phyloP scores from a whole-genome alignment of 1,140 invertebrate species.

The Drosophila mayri region DNA sequence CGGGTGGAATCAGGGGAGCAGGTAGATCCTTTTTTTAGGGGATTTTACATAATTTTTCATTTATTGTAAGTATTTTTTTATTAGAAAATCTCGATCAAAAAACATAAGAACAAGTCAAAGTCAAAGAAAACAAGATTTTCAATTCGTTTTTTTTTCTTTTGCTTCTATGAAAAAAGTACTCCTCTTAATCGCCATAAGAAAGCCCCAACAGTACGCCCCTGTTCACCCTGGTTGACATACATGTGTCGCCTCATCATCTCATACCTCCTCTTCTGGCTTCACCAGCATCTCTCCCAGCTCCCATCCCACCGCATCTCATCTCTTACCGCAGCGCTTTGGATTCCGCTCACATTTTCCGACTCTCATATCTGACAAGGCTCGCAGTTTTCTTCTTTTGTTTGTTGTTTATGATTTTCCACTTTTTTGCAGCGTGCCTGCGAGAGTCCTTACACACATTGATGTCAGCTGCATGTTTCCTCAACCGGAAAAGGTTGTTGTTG shows the following conservation, averaged over 20 bases:
- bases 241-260: neutral
- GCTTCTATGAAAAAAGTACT: no score
- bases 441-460: slow-evolving; percentile 56
- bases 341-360: slow-evolving; percentile 46
- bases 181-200: neutral
- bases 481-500: slow-evolving; percentile 48
- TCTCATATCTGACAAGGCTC: slow-evolving; percentile 42
- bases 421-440: slow-evolving; percentile 37
- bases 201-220: neutral
- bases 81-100: neutral
- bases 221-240: neutral
- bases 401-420: slow-evolving; percentile 41
- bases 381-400: slow-evolving; percentile 35
- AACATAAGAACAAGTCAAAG: no score
- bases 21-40: neutral
- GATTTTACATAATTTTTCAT: neutral
- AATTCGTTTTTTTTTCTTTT: neutral
- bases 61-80: neutral
- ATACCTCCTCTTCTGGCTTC: neutral
- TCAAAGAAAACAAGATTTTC: no score
- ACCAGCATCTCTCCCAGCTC: neutral
- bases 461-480: slow-evolving; percentile 69
- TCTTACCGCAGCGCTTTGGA: slow-evolving; percentile 29
- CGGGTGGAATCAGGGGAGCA: slow-evolving; percentile 4
- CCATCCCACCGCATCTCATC: slow-evolving; percentile 9